phyloP scores from a whole-genome alignment of 2,888 invertebrate genomes.

The Acheta domesticus region DNA sequence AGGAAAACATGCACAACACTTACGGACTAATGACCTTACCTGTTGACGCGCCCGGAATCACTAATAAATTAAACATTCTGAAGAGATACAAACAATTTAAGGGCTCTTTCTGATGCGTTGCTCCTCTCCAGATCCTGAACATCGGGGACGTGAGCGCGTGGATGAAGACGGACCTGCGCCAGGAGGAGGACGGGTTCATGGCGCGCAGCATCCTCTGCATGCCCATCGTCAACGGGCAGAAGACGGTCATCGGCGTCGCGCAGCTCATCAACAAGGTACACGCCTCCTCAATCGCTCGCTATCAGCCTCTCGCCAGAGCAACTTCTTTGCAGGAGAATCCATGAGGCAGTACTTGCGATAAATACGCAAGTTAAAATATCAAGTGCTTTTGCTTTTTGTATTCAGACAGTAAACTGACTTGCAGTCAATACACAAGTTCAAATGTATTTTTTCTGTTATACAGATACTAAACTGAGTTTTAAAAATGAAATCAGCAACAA shows the following conservation, averaged over 20 bases:
- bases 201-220: slow-evolving; percentile 83
- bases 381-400: neutral
- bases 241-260: slow-evolving; percentile 84
- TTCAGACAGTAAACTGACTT: neutral
- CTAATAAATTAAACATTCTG: too few relatives aligned
- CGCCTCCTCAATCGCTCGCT: neutral
- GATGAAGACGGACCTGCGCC: slow-evolving; percentile 61
- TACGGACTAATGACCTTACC: too few relatives aligned
- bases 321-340: neutral
- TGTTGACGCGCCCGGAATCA: too few relatives aligned
- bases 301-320: neutral
- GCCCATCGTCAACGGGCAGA: slow-evolving; percentile 88
- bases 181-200: slow-evolving; percentile 63
- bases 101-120: too few relatives aligned
- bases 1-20: too few relatives aligned
- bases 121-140: slow-evolving; percentile 66
- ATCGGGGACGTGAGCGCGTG: slow-evolving; percentile 83
- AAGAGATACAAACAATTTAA: too few relatives aligned
- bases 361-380: neutral
- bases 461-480: too few relatives aligned
- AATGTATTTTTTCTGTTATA: too few relatives aligned
- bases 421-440: too few relatives aligned
- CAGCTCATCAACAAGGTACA: slow-evolving; percentile 85
- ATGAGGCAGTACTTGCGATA: neutral
- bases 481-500: too few relatives aligned